phyloP scores from a whole-genome alignment of 2,797 vertebrate genomes.

The Miichthys miiuy region DNA sequence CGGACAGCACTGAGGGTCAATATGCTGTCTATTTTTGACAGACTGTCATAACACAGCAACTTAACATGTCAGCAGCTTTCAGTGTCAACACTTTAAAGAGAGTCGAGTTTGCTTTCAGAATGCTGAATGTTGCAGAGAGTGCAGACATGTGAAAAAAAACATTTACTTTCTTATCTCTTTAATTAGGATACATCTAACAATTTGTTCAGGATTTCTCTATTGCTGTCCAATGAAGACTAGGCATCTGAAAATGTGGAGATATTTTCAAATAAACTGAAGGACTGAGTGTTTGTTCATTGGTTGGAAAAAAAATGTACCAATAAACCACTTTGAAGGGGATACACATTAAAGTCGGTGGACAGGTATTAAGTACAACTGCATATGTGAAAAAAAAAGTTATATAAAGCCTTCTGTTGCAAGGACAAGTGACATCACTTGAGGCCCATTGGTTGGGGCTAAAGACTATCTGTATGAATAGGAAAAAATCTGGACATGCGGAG shows the following conservation, averaged over 20 bases:
- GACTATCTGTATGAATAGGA: not conserved
- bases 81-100: slow-evolving; percentile 3
- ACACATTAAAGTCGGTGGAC: not conserved
- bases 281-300: not conserved
- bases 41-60: slow-evolving; percentile 50
- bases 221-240: not conserved
- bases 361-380: not conserved
- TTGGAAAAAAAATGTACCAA: not conserved
- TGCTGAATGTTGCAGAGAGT: not conserved
- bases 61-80: slow-evolving; percentile 42
- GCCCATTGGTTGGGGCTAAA: not conserved
- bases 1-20: slow-evolving; percentile 34
- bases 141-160: not conserved
- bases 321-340: not conserved
- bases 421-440: too few species aligned
- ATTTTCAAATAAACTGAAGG: too few species aligned
- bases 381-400: not conserved
- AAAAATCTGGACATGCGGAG: too few species aligned
- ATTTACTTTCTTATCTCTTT: slow-evolving; percentile 20
- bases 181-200: not conserved
- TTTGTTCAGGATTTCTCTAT: not conserved
- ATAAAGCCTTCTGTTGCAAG: not conserved
- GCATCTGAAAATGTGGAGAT: not conserved
- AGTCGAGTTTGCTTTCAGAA: slow-evolving; percentile 12
- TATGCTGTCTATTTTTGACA: slow-evolving; percentile 30